Conservation (phyloP, 2,113 vertebrate genomes). For the Mustelus asterias region DNA sequence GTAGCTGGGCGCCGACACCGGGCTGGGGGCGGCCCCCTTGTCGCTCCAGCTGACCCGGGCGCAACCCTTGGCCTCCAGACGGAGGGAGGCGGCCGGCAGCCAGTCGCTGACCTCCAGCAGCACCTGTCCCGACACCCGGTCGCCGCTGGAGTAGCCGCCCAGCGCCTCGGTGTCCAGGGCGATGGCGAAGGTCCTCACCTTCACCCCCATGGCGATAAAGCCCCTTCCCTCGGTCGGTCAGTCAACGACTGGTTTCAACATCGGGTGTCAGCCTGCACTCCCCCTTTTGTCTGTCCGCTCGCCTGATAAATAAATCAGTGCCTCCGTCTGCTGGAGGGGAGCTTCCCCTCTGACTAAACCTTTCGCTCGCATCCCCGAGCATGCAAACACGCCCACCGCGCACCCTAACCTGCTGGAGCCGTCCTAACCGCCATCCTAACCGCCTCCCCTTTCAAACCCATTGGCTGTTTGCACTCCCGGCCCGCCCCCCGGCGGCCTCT, state of each 20-base stretch:
- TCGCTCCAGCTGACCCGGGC: slow-evolving; percentile 56
- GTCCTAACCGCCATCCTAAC: too few species aligned
- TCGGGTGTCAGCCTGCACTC: neutral
- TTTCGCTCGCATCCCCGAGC: neutral
- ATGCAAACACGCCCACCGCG: neutral
- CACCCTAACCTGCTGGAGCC: neutral
- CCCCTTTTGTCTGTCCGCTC: neutral
- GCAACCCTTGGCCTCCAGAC: slow-evolving; percentile 54
- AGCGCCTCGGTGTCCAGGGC: slow-evolving; percentile 52
- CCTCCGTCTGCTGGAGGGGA: too few species aligned
- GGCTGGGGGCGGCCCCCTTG: slow-evolving; percentile 1
- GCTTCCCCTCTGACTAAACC: neutral
- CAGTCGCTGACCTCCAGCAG: slow-evolving; percentile 52
- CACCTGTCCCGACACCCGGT: slow-evolving; percentile 60
- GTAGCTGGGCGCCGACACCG: neutral
- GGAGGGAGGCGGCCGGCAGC: slow-evolving; percentile 49
- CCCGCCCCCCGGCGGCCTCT: neutral
- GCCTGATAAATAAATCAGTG: neutral
- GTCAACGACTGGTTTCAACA: neutral
- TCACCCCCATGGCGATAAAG: neutral
- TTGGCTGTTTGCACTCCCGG: neutral
- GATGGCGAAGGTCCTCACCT: slow-evolving; percentile 50
- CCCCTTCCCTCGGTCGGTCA: neutral
- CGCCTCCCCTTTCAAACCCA: neutral
- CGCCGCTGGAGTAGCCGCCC: slow-evolving; percentile 53